These are phyloP conservation scores for Struthio camelus DNA, from an alignment of 2,113 vertebrate species.

Conservation along the genomic window DNA sequence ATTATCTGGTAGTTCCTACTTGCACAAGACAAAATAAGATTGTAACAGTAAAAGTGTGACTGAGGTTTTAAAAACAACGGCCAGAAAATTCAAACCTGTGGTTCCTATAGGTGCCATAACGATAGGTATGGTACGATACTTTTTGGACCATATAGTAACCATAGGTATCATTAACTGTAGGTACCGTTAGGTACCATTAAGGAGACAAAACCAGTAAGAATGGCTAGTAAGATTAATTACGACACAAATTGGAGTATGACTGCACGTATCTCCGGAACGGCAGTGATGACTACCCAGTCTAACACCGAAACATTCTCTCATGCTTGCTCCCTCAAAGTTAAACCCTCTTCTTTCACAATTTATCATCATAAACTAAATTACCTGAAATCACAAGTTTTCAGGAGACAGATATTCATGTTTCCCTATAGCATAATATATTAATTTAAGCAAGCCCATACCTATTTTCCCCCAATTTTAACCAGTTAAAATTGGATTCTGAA, in stretches of 20 bases:
- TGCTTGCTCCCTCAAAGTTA: neutral
- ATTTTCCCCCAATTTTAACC: neutral
- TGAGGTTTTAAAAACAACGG: neutral
- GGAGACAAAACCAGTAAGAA: neutral
- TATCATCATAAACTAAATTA: neutral
- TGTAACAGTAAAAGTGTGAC: fast-evolving
- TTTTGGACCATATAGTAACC: neutral
- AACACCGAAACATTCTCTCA: neutral
- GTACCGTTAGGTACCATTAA: neutral
- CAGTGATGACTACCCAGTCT: neutral
- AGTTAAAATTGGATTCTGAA: neutral
- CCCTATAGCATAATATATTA: neutral
- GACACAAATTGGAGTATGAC: neutral
- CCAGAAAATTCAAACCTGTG: neutral
- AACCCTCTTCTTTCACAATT: neutral
- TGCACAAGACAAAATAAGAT: neutral
- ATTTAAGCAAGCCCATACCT: neutral
- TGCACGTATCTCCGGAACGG: neutral
- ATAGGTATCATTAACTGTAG: neutral
- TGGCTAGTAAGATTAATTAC: neutral
- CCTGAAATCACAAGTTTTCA: neutral
- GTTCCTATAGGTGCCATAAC: neutral
- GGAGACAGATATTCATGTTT: neutral
- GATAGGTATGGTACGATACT: neutral
- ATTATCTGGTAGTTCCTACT: constrained; percentile 80